A percentile compares a stretch with the other conserved stretches of the same genome.
Conservation (phyloP, 1,140 invertebrate genomes). For the Aphis gossypii region DNA sequence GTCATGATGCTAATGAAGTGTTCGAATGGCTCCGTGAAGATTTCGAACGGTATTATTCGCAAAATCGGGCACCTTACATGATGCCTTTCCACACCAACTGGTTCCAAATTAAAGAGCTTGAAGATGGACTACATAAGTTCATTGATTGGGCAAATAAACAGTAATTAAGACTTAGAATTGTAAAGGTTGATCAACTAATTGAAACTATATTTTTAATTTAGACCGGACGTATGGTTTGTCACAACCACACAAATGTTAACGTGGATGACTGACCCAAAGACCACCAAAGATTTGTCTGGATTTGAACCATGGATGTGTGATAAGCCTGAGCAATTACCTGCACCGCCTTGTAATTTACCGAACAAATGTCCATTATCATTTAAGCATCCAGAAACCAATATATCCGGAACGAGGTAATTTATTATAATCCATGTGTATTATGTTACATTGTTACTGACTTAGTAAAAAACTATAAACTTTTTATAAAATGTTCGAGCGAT, state of each 20-base stretch:
- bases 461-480: background rate
- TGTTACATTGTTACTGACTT: too few relatives aligned
- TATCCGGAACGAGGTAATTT: slow-evolving; percentile 74
- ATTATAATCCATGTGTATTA: background rate
- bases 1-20: slow-evolving; percentile 85
- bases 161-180: slow-evolving; percentile 39
- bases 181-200: background rate
- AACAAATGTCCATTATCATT: slow-evolving; percentile 86
- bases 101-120: slow-evolving; percentile 89
- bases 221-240: slow-evolving; percentile 88
- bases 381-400: slow-evolving; percentile 76
- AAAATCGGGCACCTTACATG: slow-evolving; percentile 90
- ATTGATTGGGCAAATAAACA: slow-evolving; percentile 76
- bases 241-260: slow-evolving; percentile 88
- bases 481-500: background rate
- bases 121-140: slow-evolving; percentile 85
- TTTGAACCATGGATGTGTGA: slow-evolving; percentile 85
- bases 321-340: slow-evolving; percentile 73
- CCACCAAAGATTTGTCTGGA: slow-evolving; percentile 72
- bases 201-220: slow-evolving; percentile 63
- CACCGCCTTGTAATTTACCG: slow-evolving; percentile 79
- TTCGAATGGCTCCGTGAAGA: slow-evolving; percentile 92
- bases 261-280: slow-evolving; percentile 88
- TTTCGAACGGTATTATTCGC: slow-evolving; percentile 83
- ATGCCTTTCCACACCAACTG: slow-evolving; percentile 94